Evolutionary conservation across 2,888 invertebrate genomes (phyloP), one percentile per base, ranked within the genome.

Genomic region (Nemoura dubitans): DNA sequence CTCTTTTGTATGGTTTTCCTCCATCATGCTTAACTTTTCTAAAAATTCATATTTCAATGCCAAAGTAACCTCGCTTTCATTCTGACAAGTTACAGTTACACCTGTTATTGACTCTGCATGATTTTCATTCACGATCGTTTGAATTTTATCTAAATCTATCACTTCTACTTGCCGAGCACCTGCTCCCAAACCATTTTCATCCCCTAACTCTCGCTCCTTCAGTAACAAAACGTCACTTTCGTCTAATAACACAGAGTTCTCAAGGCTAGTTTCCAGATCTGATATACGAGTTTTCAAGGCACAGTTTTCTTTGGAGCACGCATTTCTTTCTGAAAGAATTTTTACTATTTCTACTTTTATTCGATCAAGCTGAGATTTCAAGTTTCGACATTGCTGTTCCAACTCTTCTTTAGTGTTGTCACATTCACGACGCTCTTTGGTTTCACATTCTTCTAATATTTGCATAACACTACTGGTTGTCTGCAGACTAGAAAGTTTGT

Each of bases 1-100:
- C 89, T 92, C 92, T n/a, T 88, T 88, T 0, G 85, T 87, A 81
- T 90, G 89, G 26, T 91, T 92, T 86, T 91, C 92, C 82, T 91
- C 92, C 0, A 81, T 30, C 7, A 28, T 6, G n/a, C 81, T 81
- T 30, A 81, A 81, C 30, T 81, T 81, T 28, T 81, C 81, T 28
- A 29, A 27, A 30, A 29, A 81, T 28, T 81, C 29, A 30, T 28
- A 6, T 30, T 81, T 81, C n/a, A 81, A 81, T 81, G 28, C 6
- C 27, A 59, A 59, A 21, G 59, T 59, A 14, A 14, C 59, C 3
- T 59, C 21, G 21, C 21, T 59, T 59, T 59, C 21, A 7, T 59
- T 59, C 59, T 59, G 59, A 14, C 59, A 59, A 59, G 59, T 3
- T 59, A 7, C 21, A 21, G 59, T 59, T 21, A 21, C 2, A 59